These are phyloP conservation scores for Drosophila nigrodunni DNA, from an alignment of 1,140 invertebrate species.

Conservation along the genomic window DNA sequence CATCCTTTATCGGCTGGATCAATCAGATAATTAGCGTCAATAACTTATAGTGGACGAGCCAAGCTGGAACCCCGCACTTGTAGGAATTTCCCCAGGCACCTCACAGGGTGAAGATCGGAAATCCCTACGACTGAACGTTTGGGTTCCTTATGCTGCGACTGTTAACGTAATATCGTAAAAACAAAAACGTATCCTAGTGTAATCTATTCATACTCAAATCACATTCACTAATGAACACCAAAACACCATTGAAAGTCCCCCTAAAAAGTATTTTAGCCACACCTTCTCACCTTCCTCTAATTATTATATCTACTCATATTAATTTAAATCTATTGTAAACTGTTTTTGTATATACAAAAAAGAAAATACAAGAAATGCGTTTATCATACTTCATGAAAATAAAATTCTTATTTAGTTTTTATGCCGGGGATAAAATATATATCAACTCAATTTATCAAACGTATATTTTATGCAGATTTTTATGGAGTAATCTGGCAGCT, in stretches of 20 bases:
- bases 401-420: background rate
- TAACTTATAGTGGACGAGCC: conserved; percentile 88
- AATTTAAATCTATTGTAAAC: conserved; percentile 67
- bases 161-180: conserved; percentile 58
- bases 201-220: conserved; percentile 76
- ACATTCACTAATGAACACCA: conserved; percentile 24
- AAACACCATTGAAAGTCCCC: background rate
- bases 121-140: conserved; percentile 47
- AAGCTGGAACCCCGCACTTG: conserved; percentile 65
- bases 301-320: conserved; percentile 43
- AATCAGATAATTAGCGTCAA: conserved; percentile 98
- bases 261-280: conserved; percentile 59
- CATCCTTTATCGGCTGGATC: conserved; percentile 97
- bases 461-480: no score
- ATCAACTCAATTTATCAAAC: background rate
- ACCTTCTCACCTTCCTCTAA: conserved; percentile 19
- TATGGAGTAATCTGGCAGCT: background rate
- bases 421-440: background rate
- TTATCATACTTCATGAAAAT: conserved; percentile 33
- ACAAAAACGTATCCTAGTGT: conserved; percentile 66
- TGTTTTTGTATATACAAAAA: conserved; percentile 79
- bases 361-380: conserved; percentile 63
- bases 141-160: conserved; percentile 60
- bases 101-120: background rate
- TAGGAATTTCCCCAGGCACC: conserved; percentile 42